Evolutionary conservation across 1,140 invertebrate species (phyloP).

Genomic region (Brachionus rubens): DNA sequence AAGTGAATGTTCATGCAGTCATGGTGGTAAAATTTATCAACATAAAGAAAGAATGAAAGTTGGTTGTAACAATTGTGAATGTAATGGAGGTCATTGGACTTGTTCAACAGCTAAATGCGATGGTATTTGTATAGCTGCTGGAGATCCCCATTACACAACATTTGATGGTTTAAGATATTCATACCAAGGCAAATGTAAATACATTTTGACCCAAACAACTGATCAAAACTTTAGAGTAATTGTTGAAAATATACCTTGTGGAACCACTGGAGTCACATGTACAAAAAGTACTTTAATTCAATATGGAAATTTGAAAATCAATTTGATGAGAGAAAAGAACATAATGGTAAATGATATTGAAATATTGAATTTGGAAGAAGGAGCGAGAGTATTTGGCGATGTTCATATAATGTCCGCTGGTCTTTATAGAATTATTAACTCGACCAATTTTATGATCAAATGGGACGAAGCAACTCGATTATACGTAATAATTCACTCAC

Average conservation of each 20-base stretch:
- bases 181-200: constrained; percentile 81
- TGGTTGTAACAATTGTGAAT: constrained; percentile 23
- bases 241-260: constrained; percentile 74
- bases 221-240: constrained; percentile 52
- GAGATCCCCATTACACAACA: constrained; percentile 70
- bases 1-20: constrained; percentile 27
- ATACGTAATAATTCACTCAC: constrained; percentile 20
- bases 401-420: constrained; percentile 67
- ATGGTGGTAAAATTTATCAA: constrained; percentile 28
- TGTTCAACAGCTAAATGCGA: constrained; percentile 32
- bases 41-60: constrained; percentile 7
- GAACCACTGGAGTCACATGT: constrained; percentile 77
- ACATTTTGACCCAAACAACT: constrained; percentile 70
- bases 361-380: constrained; percentile 48
- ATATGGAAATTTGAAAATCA: constrained; percentile 58
- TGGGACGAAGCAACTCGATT: constrained; percentile 74
- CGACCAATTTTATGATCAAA: constrained; percentile 73
- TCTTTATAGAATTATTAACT: constrained; percentile 74
- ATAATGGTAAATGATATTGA: constrained; percentile 20
- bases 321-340: constrained; percentile 53
- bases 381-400: constrained; percentile 50
- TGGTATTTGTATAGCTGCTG: constrained; percentile 34
- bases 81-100: constrained; percentile 17
- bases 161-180: constrained; percentile 79
- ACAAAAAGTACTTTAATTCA: constrained; percentile 74